Conservation (phyloP, 2,113 vertebrate genomes). For the Tachysurus vachellii region DNA sequence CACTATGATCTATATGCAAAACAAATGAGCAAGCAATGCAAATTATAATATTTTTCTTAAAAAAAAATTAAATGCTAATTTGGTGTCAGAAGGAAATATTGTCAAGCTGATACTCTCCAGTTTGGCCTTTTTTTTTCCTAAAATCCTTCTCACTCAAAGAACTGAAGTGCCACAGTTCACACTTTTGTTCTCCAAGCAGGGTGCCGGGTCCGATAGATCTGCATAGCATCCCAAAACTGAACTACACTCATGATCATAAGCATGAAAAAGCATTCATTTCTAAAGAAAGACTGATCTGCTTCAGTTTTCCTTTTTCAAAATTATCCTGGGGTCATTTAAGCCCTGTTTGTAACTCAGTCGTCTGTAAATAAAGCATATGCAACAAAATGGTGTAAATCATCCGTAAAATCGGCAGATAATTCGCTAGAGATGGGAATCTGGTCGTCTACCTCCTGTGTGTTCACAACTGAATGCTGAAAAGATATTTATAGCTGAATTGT, state of each 20-base stretch:
- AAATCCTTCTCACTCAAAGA: not conserved
- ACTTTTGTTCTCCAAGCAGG: not conserved
- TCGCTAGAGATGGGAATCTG: slow-evolving; percentile 15
- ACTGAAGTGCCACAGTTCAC: not conserved
- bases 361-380: slow-evolving; percentile 14
- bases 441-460: slow-evolving; percentile 17
- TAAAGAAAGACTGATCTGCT: not conserved
- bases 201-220: not conserved
- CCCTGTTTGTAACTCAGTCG: not conserved
- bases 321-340: slow-evolving; percentile 28
- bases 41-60: not conserved
- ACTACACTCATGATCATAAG: not conserved
- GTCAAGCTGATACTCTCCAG: not conserved
- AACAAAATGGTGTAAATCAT: slow-evolving; percentile 29
- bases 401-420: slow-evolving; percentile 33
- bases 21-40: not conserved
- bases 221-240: not conserved
- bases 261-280: not conserved
- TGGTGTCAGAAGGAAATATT: not conserved
- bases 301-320: not conserved
- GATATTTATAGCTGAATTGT: slow-evolving; percentile 35
- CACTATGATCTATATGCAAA: not conserved
- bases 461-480: slow-evolving; percentile 27
- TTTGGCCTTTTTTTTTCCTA: not conserved
- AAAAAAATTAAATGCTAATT: not conserved